Evolutionary conservation across 2,113 vertebrate species (phyloP).

Genomic region (Numida meleagris): DNA sequence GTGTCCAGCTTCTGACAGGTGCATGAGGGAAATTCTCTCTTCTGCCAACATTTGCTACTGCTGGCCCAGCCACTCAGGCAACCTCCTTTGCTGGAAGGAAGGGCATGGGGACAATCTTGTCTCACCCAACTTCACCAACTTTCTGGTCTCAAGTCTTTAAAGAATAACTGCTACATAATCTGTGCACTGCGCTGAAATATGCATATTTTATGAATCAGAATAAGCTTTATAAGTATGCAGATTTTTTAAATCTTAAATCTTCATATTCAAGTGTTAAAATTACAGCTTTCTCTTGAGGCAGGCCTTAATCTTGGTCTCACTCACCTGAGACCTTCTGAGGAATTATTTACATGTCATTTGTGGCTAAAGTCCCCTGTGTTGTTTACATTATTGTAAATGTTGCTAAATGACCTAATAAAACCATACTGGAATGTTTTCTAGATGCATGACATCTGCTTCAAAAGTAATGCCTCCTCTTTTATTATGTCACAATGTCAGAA

Average conservation of each 20-base stretch:
- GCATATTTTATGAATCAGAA: background rate
- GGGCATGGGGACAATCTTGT: background rate
- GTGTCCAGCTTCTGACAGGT: background rate
- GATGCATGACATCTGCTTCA: too few relatives aligned
- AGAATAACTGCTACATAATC: background rate
- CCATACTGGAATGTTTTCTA: background rate
- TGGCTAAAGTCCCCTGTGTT: background rate
- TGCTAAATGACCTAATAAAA: background rate
- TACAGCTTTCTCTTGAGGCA: background rate
- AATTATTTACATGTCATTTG: background rate
- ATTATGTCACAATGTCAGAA: too few relatives aligned
- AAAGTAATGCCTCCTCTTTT: too few relatives aligned
- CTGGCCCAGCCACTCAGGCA: background rate
- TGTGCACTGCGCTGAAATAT: background rate
- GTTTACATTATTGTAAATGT: background rate
- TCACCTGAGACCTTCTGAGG: background rate
- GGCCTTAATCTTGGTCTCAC: background rate
- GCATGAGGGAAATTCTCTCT: background rate
- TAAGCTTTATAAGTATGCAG: accelerated
- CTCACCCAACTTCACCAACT: background rate
- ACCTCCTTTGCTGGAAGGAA: background rate
- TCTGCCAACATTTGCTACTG: background rate
- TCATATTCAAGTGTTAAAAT: background rate
- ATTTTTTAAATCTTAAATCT: background rate
- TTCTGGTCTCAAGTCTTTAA: background rate